Percentiles rank a stretch among this genome's conserved stretches.
Conservation (phyloP, 1,140 invertebrate genomes). For the Psilanteris sp. region DNA sequence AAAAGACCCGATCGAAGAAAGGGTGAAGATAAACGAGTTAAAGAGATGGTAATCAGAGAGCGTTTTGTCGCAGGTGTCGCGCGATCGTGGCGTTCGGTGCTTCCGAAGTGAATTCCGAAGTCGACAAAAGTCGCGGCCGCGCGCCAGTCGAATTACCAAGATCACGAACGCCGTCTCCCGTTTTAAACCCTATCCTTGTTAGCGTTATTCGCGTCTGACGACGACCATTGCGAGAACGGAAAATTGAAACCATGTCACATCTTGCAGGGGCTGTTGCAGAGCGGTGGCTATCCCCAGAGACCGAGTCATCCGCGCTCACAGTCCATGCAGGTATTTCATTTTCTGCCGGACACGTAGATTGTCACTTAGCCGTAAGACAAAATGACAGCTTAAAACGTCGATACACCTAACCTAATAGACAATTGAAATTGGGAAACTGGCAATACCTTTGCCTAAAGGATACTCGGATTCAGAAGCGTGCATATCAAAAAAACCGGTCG, state of each 20-base stretch:
- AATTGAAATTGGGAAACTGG: conserved; percentile 24
- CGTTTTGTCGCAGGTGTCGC: conserved; percentile 38
- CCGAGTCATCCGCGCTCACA: conserved; percentile 78
- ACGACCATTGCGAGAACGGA: conserved; percentile 13
- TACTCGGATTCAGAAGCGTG: too few relatives aligned
- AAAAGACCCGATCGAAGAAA: conserved; percentile 67
- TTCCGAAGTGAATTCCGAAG: too few relatives aligned
- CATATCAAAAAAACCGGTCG: too few relatives aligned
- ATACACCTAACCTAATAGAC: conserved; percentile 2
- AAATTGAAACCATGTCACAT: conserved; percentile 59
- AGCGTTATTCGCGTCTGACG: conserved; percentile 7
- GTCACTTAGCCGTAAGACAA: conserved; percentile 30
- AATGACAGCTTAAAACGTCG: conserved; percentile 31
- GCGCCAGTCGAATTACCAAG: too few relatives aligned
- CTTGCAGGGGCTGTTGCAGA: conserved; percentile 79
- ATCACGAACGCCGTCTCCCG: too few relatives aligned
- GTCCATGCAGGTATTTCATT: conserved; percentile 77
- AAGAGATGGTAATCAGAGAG: conserved; percentile 43
- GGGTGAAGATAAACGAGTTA: conserved; percentile 75
- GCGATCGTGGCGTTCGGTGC: too few relatives aligned
- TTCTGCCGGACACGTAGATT: conserved; percentile 49
- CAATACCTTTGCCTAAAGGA: too few relatives aligned
- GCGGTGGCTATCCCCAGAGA: conserved; percentile 76
- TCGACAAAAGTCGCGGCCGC: too few relatives aligned
- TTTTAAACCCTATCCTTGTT: too few relatives aligned